A percentile compares a stretch with the other conserved stretches of the same genome.
Conservation (phyloP, 2,113 vertebrate species). For the Colinus virginianus region DNA sequence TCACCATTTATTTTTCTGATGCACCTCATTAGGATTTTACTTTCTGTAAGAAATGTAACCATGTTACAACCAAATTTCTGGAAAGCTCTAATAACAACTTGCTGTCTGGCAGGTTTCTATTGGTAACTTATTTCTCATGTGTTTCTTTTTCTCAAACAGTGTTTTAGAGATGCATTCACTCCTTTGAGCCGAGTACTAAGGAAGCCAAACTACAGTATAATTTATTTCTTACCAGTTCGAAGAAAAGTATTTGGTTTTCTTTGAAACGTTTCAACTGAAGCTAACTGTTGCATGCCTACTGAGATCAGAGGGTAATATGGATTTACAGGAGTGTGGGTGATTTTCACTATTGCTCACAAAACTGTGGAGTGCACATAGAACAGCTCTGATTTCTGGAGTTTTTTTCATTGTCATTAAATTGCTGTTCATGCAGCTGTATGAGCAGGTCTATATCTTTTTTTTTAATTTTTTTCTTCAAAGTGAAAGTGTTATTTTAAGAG, state of each 20-base stretch:
- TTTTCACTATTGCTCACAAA: slow-evolving; percentile 2
- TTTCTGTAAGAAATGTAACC: slow-evolving; percentile 30
- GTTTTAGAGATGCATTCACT: slow-evolving; percentile 53
- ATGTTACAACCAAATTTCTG: neutral
- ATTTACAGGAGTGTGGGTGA: neutral
- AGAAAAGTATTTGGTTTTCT: slow-evolving; percentile 42
- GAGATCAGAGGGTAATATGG: neutral
- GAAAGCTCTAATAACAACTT: slow-evolving; percentile 25
- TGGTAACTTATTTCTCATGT: slow-evolving; percentile 43
- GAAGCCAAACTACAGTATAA: neutral
- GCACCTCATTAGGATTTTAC: neutral
- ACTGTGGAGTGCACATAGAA: neutral
- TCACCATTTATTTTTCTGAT: neutral
- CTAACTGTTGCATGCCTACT: neutral
- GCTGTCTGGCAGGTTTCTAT: slow-evolving; percentile 46
- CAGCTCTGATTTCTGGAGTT: neutral
- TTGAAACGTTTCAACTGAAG: slow-evolving; percentile 4
- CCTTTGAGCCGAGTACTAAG: slow-evolving; percentile 29
- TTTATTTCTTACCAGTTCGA: slow-evolving; percentile 48
- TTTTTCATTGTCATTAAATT: neutral
- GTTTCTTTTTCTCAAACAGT: slow-evolving; percentile 58
- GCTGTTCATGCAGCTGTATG: neutral
- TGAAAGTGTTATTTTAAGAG: neutral
- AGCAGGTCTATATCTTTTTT: rapidly evolving
- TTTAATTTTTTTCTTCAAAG: neutral